Evolutionary conservation across 2,888 invertebrate species (phyloP).

Genomic region (Hydrotaea diabolus): DNA sequence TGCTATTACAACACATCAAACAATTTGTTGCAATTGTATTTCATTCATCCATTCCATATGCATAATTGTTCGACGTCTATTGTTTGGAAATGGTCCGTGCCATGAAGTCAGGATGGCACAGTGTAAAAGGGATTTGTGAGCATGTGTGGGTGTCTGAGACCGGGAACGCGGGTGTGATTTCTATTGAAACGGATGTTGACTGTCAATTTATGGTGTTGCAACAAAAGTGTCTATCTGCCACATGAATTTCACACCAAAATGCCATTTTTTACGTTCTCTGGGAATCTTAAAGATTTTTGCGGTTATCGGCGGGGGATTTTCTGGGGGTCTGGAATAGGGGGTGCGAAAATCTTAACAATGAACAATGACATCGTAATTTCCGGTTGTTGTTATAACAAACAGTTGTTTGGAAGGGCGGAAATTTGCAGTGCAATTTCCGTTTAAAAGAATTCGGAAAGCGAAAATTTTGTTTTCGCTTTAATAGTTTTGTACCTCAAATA

Average conservation of each 20-base stretch:
- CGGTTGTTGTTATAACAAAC: conserved; percentile 34
- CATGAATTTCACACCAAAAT: conserved; percentile 27
- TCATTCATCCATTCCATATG: background rate
- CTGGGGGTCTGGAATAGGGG: background rate
- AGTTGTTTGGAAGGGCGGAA: background rate
- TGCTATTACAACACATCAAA: conserved; percentile 45
- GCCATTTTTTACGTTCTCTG: background rate
- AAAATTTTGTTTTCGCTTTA: background rate
- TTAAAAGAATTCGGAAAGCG: background rate
- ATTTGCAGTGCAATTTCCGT: conserved; percentile 37
- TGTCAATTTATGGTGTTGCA: conserved; percentile 51
- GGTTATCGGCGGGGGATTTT: background rate
- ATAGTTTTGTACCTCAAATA: background rate
- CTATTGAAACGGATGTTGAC: conserved; percentile 51
- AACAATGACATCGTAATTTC: conserved; percentile 63
- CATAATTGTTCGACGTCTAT: conserved; percentile 37
- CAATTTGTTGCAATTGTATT: conserved; percentile 53
- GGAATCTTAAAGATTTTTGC: background rate
- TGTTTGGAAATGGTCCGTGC: background rate
- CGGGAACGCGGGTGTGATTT: background rate
- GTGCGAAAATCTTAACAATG: background rate
- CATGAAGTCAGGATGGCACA: background rate
- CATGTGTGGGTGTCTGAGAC: background rate
- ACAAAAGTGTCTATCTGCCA: conserved; percentile 41
- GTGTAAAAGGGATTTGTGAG: background rate